Percentiles rank a stretch among this genome's conserved stretches.
Conservation (phyloP, 2,113 vertebrate genomes). For the Danionella cerebrum region DNA sequence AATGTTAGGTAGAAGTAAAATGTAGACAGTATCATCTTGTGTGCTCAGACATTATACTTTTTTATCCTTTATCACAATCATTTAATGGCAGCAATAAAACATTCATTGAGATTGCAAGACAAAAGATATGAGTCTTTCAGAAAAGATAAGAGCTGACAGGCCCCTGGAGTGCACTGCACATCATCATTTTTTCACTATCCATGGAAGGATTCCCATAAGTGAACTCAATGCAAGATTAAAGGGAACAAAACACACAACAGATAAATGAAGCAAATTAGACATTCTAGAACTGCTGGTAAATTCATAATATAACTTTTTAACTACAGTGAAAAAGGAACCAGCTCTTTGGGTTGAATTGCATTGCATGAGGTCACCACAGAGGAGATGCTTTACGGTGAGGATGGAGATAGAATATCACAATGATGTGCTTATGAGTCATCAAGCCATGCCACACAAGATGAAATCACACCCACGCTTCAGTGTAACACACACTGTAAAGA, state of each 20-base stretch:
- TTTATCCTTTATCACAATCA: background rate
- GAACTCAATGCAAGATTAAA: background rate
- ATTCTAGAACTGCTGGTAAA: background rate
- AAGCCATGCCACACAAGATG: constrained; percentile 7
- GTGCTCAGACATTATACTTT: background rate
- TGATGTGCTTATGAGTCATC: constrained; percentile 44
- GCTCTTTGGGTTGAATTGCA: background rate
- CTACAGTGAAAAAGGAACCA: background rate
- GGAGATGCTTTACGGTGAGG: constrained; percentile 48
- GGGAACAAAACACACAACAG: background rate
- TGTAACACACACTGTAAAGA: background rate
- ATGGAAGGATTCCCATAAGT: background rate
- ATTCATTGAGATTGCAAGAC: background rate
- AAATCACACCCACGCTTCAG: constrained; percentile 17
- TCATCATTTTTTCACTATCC: background rate
- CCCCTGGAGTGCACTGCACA: background rate
- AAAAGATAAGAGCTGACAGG: background rate
- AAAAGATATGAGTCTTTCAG: background rate
- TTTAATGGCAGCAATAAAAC: background rate
- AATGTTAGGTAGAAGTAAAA: too few relatives aligned
- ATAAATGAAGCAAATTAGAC: background rate
- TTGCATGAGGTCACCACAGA: background rate
- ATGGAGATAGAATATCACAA: constrained; percentile 19
- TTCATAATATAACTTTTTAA: constrained; percentile 17
- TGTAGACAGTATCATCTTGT: background rate